Percentiles rank a stretch among this genome's conserved stretches.
Conservation (phyloP, 2,113 vertebrate species). For the Tragelaphus imberbis region DNA sequence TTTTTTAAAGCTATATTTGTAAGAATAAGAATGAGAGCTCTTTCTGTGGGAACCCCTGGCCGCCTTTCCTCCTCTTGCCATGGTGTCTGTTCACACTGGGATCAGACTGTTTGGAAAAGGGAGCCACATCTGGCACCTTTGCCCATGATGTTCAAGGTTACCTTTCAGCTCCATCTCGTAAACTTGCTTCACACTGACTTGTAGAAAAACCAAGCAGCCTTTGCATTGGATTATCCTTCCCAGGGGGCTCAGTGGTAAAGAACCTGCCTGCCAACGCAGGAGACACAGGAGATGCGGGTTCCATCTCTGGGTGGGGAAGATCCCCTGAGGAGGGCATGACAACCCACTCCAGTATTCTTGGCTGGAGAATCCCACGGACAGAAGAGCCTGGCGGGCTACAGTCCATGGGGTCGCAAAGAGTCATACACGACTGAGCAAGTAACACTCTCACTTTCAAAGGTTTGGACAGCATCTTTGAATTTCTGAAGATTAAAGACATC, state of each 20-base stretch:
- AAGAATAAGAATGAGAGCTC: conserved; percentile 62
- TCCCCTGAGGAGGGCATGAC: not conserved
- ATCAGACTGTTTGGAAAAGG: conserved; percentile 89
- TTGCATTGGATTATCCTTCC: conserved; percentile 83
- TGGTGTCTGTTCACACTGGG: conserved; percentile 85
- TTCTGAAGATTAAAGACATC: not conserved
- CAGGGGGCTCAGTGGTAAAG: not conserved
- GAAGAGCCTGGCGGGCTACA: not conserved
- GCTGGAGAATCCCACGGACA: not conserved
- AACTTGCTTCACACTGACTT: conserved; percentile 92
- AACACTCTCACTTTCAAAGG: not conserved
- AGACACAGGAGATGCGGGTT: not conserved
- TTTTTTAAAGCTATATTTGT: rapidly evolving
- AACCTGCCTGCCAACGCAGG: not conserved
- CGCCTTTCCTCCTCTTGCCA: not conserved
- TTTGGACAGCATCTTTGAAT: not conserved
- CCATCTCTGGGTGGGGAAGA: not conserved
- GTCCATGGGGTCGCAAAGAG: not conserved
- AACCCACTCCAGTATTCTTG: not conserved
- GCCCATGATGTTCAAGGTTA: conserved; percentile 90
- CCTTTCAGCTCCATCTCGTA: conserved; percentile 89
- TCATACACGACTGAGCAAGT: not conserved
- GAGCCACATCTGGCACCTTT: conserved; percentile 85
- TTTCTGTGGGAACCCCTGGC: conserved; percentile 82
- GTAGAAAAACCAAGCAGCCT: conserved; percentile 89